Base-by-base conservation (phyloP, 2,113 vertebrate species). In the Psettodes erumei region DNA sequence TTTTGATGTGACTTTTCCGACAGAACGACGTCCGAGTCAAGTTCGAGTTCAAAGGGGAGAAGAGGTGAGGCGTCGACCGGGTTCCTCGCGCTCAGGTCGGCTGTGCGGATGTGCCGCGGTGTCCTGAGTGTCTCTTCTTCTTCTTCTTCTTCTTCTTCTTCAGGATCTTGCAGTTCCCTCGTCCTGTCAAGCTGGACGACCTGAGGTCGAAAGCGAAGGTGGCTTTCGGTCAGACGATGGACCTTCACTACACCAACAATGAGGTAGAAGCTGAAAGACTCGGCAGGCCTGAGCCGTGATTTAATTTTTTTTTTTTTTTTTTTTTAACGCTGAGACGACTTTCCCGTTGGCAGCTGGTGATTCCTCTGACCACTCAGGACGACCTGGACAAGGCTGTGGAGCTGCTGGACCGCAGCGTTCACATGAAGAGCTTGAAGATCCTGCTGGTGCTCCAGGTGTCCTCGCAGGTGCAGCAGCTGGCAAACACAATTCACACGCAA, bases 351-450 rank as follows among this genome's bases (percentile, higher is more conserved):
- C 77, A 99, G 98, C 89, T 99, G 93, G 95, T 99, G 83, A 99
- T 99, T 87, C 98, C 98, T 0, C 90, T 99, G 93, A 96, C 94
- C 66, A 97, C 96, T 7, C 98, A 99, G 85, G 98, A 99, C 82
- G 98, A 99, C 85, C 91, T 99, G 86, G 97, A 99, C 91, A 99
- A 99, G 93, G 98, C 97, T 9, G 94, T 99, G 67, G 97, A 98
- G 91, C 94, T 99, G 74, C 94, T 99, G 88, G 98, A 99, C 89
- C 96, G 97, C 72, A 99, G 98, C 45, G 91, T 97, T 89, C 98
- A 99, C 91, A 99, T 99, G 96, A 99, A 99, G 81, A 99, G 97
- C 82, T 95, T 99, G 65, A 98, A 97, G 91, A 97, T 99, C 92
- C 40, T 99, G 42, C 94, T 99, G 84, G 98, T 99, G 79, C 88